Base-by-base conservation (phyloP, 2,797 vertebrate species). In the Danio jaintianensis region DNA sequence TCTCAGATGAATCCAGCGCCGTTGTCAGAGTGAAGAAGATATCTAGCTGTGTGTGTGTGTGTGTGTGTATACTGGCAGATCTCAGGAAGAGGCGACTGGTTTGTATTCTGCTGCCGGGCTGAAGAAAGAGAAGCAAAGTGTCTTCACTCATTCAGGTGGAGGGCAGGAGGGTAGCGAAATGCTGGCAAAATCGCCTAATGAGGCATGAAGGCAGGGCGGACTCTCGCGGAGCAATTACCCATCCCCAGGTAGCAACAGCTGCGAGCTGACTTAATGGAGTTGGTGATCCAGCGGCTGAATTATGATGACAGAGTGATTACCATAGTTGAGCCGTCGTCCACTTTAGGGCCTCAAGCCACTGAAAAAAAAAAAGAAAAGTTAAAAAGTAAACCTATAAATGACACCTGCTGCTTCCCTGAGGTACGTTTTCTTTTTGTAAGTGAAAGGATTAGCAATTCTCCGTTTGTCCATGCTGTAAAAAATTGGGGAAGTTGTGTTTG, bases 181-280 rank as follows among this genome's bases (percentile, higher is more conserved):
- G 48, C 79, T 80, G 62, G 67, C 13, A n/a, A 86, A 87, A 84
- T 81, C 40, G 12, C 56, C 77, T 86, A 87, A 88, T 85, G 86
- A 85, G 85, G 82, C 74, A 36, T 87, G 82, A 87, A 86, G 83
- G 69, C 81, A 76, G 81, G 82, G 83, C 71, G 64, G 83, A 81
- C 75, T 82, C 83, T 75, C 58, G 74, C 61, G 75, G 77, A 81
- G 83, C 89, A 89, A 92, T 91, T 89, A 88, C 87, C 52, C 56
- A 72, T 87, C 84, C 81, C 16, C 50, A 78, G 83, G 86, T 85
- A 89, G 62, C 63, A 78, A 66, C 78, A 86, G 73, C 85, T 81
- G 78, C 64, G 48, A 62, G 75, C 85, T 78, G 81, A 79, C 81
- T 85, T 87, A 86, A 87, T 86, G 68, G 82, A 84, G 82, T 77